Evolutionary conservation across 2,888 invertebrate species (phyloP), one percentile per base, ranked within the genome.

Genomic region (Nomada goodeniana): DNA sequence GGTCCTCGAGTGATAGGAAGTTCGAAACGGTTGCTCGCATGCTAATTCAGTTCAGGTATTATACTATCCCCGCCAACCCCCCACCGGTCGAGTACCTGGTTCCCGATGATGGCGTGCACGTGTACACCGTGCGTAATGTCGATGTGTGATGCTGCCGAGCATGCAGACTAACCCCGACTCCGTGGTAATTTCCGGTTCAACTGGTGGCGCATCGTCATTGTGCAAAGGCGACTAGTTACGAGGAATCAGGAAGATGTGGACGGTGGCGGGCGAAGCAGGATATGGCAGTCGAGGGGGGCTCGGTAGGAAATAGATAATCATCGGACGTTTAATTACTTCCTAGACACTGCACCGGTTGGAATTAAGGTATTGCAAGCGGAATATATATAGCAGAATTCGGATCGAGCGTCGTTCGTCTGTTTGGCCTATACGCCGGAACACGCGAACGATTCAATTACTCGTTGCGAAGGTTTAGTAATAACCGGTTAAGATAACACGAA

Each of bases 231-330:
- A 57, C 65, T 63, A 72, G 69, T 20, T 64, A 67, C 65, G 57
- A 53, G 76, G 67, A 52, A 69, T 36, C 47, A 52, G 59, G 61
- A 47, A 20, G 71, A 4, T 42, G 61, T 47, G 26, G 44, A 47
- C 23, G 55, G 23, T 7, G 29, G 64, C 11, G 26, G 42, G 53
- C 18, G 78, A 26, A 60, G 57, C 29, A 23, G 77, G 55, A 55
- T 57, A 53, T 42, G 61, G 60, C 55, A 63, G 69, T 29, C 23
- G 71, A 26, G 26, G 67, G 57, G 74, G 60, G 76, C 81, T 70
- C 68, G 55, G 76, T 79, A 84, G 89, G 89, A 89, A 89, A 89
- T 89, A 87, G 89, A 89, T 89, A 88, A 89, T 89, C 88, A 88
- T 89, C 86, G 87, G 85, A 86, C 85, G 89, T 80, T 89, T 89